phyloP scores from a whole-genome alignment of 2,797 vertebrate genomes.

The Glossophaga mutica region DNA sequence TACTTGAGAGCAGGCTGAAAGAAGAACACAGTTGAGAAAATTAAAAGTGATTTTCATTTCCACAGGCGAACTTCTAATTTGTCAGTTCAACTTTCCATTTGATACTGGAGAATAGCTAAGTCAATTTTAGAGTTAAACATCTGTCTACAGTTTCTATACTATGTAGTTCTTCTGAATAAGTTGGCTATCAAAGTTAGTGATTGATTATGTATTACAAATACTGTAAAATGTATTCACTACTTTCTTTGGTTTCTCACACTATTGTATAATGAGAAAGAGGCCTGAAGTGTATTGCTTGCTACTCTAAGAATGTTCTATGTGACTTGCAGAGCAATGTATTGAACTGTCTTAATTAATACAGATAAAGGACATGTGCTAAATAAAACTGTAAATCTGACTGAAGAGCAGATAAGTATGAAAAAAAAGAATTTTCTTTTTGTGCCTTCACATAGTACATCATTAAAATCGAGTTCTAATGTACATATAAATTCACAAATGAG shows the following conservation, averaged over 20 bases:
- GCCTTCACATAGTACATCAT: not conserved
- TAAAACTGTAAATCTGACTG: not conserved
- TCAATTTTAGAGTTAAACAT: slow-evolving; percentile 24
- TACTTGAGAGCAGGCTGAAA: slow-evolving; percentile 95
- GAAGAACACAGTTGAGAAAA: slow-evolving; percentile 32
- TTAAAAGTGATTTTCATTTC: not conserved
- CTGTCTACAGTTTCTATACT: not conserved
- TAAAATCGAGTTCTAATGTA: not conserved
- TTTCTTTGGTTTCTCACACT: not conserved
- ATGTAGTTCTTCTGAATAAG: not conserved
- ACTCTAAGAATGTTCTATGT: not conserved
- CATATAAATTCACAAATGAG: not conserved
- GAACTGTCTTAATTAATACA: not conserved
- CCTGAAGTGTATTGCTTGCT: not conserved
- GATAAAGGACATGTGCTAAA: not conserved
- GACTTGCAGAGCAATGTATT: not conserved
- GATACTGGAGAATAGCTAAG: not conserved
- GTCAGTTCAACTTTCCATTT: not conserved
- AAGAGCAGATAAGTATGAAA: not conserved
- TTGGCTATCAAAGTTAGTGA: not conserved
- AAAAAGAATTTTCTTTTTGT: not conserved
- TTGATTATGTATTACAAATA: not conserved
- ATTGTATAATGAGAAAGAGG: not conserved
- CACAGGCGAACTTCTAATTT: not conserved
- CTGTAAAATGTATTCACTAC: not conserved